Base-by-base conservation (phyloP, 30 jellyfish, hydroid and myxozoan genomes). In the Chrysaora quinquecirrha region DNA sequence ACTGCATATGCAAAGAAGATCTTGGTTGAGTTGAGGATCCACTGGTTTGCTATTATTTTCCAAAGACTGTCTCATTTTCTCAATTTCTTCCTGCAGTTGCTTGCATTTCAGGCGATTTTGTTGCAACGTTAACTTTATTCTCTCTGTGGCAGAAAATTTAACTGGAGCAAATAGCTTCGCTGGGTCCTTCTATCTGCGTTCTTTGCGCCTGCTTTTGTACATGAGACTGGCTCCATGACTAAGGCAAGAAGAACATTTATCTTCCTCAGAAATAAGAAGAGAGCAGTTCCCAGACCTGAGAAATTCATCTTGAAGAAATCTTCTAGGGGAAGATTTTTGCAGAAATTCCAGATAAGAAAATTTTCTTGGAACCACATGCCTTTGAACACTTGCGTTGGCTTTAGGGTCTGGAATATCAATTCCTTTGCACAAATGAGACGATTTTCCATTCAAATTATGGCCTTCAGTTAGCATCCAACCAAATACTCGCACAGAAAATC, bases 291-390 rank as follows among this genome's bases (percentile, higher is more conserved):
- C 24, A 28, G 82, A 31, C 35, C 79, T 33, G 10, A 75, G 19
- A 22, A 48, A 48, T 48, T 75, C 87, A 29, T 75, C 87, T 75
- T 75, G 87, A 75, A 30, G 29, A 31, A 77, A 74, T 47, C 78
- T 27, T 48, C 23, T 18, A 1, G 35, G 69, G 48, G 82, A 30
- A 56, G 62, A 30, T 18, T 78, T 28, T 61, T 63, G 70, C 20
- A 1, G 52, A 34, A 28, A 35, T 32, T 77, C 49, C 30, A 61
- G 82, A 34, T 23, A 77, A 20, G 67, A 56, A 62, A 54, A 30
- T 31, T 14, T 32, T 38, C 47, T 77, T 56, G 89, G 89, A 61
- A 77, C 58, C 38, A 77, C 88, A 77, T 77, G 88, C 66, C 69
- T 58, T 60, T 77, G 86, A 46, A 74, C 24, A 50, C 60, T 74